These are phyloP conservation scores for Eupelmus urozonus DNA, from an alignment of 2,888 invertebrate species.

Conservation along the genomic window DNA sequence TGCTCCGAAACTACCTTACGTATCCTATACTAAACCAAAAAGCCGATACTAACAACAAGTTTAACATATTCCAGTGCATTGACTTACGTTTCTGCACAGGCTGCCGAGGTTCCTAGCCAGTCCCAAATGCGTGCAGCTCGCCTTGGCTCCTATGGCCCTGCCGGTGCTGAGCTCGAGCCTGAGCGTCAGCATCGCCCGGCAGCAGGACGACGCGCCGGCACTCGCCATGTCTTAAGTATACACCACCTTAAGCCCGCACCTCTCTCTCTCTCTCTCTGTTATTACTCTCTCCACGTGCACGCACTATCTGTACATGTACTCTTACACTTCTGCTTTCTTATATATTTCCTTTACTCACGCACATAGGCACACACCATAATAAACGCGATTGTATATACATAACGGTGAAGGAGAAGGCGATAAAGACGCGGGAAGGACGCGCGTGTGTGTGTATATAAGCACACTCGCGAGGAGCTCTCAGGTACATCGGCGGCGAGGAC, in stretches of 20 bases:
- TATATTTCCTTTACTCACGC: not conserved
- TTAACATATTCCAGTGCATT: not conserved
- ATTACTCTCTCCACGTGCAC: constrained; percentile 7
- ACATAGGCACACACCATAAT: not conserved
- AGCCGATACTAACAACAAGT: not conserved
- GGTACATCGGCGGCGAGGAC: not conserved
- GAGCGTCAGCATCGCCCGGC: constrained; percentile 41
- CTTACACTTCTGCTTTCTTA: not conserved
- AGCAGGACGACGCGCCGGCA: constrained; percentile 66
- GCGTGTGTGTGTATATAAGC: not conserved
- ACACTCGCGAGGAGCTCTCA: not conserved
- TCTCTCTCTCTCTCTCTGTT: constrained; percentile 1
- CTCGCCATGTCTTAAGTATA: constrained; percentile 72
- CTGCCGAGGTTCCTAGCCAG: constrained; percentile 37
- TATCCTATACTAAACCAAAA: too few relatives aligned
- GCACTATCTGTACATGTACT: too few relatives aligned
- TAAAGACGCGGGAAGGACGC: not conserved
- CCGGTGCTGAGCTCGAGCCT: constrained; percentile 38
- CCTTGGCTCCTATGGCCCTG: constrained; percentile 15
- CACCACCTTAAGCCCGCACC: constrained; percentile 26
- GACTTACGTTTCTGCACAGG: constrained; percentile 50
- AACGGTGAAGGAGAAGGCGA: too few relatives aligned
- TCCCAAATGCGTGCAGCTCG: too few relatives aligned
- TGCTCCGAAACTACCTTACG: too few relatives aligned
- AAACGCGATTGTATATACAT: not conserved